Conservation (phyloP, 2,113 vertebrate genomes). For the Syngnathus floridae region DNA sequence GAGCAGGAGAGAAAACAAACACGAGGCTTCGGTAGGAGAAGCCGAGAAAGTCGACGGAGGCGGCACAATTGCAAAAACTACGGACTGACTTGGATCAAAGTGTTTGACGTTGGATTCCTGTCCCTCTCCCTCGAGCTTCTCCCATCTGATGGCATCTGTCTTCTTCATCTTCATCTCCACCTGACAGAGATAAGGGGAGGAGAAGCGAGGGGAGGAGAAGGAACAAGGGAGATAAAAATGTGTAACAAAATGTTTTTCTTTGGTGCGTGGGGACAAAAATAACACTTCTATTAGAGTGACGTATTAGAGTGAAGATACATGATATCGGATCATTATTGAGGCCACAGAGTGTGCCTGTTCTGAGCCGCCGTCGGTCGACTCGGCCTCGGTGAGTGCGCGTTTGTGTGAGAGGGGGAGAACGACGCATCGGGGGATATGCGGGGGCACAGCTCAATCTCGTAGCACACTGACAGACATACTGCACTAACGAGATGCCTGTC, state of each 20-base stretch:
- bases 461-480: constrained; percentile 65
- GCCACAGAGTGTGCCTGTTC: constrained; percentile 39
- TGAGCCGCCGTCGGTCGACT: constrained; percentile 34
- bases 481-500: constrained; percentile 70
- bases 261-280: constrained; percentile 33
- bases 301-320: constrained; percentile 33
- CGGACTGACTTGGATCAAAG: constrained; percentile 81
- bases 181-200: constrained; percentile 56
- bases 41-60: constrained; percentile 8
- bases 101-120: constrained; percentile 75
- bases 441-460: constrained; percentile 67
- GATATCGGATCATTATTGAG: constrained; percentile 57
- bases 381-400: constrained; percentile 5
- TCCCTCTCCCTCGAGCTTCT: constrained; percentile 86
- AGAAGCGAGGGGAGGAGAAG: background rate
- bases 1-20: constrained; percentile 8
- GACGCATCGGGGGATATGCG: constrained; percentile 56
- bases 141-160: constrained; percentile 88
- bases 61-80: constrained; percentile 22
- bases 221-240: constrained; percentile 24
- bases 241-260: constrained; percentile 41
- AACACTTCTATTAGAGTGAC: constrained; percentile 43
- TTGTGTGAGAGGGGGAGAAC: constrained; percentile 14
- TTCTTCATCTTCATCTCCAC: constrained; percentile 99
- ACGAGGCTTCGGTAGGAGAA: constrained; percentile 10